Evolutionary conservation across 1,140 invertebrate genomes (phyloP).

Genomic region (Procambarus virginalis): DNA sequence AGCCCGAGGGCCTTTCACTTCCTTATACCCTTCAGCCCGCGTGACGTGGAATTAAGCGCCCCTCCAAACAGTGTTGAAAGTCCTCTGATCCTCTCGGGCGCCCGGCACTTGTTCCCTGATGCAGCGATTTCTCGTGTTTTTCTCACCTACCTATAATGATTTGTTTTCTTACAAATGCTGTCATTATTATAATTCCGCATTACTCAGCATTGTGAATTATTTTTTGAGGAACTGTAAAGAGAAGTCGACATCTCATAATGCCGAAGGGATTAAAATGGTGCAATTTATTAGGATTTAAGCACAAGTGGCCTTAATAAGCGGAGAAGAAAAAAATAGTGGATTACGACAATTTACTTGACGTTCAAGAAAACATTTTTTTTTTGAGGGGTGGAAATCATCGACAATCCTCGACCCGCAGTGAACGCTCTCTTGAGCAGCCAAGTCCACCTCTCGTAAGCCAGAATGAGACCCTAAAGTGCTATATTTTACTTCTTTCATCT

Average conservation of each 20-base stretch:
- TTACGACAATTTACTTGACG: background rate
- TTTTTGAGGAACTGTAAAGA: background rate
- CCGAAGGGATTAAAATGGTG: background rate
- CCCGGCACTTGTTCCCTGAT: background rate
- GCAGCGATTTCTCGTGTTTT: background rate
- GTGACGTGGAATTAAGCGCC: background rate
- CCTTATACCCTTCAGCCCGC: background rate
- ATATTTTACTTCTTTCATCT: no score
- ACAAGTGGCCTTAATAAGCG: constrained; percentile 7
- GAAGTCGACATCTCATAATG: background rate
- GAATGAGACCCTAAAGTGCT: no score
- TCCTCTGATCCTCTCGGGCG: background rate
- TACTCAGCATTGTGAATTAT: background rate
- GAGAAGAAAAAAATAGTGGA: background rate
- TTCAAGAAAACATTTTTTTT: background rate
- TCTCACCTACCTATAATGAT: background rate
- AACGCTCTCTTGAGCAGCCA: no score
- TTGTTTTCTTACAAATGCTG: background rate
- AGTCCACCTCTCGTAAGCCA: no score
- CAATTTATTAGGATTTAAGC: background rate
- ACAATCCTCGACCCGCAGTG: background rate
- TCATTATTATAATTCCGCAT: background rate
- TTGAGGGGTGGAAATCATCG: background rate
- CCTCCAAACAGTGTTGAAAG: background rate
- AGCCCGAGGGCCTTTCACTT: constrained; percentile 1